Conservation (phyloP, 2,113 vertebrate genomes). For the Enhydra lutris region DNA sequence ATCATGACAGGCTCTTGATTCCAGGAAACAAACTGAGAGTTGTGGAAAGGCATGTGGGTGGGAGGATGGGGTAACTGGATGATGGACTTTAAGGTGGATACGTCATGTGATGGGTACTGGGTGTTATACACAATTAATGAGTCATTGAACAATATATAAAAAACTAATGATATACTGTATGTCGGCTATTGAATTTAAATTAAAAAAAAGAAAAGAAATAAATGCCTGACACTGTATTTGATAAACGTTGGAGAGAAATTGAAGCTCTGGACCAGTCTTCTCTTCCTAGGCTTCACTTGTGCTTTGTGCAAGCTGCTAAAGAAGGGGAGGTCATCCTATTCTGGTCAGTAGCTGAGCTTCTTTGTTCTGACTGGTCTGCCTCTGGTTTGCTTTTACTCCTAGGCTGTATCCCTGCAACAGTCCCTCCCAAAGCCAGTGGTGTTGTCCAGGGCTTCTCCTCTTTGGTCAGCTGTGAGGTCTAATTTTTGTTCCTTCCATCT, state of each 20-base stretch:
- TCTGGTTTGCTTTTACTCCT: not conserved
- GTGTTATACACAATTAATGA: no score
- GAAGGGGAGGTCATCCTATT: not conserved
- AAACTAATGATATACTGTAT: no score
- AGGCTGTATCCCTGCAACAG: not conserved
- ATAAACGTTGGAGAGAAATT: not conserved
- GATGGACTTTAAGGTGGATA: no score
- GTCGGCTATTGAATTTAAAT: no score
- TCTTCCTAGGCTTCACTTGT: not conserved
- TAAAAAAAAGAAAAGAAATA: no score
- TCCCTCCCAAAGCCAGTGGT: not conserved
- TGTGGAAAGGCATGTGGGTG: no score
- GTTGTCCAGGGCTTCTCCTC: not conserved
- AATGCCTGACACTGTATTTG: not conserved
- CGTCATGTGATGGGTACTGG: no score
- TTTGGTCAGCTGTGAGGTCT: not conserved
- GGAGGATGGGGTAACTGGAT: no score
- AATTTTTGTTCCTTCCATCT: not conserved
- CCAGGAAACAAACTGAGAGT: no score
- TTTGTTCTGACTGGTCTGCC: not conserved
- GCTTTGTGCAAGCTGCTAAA: not conserved
- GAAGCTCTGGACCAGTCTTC: not conserved
- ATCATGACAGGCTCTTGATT: no score
- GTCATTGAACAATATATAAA: no score
- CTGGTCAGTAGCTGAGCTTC: not conserved